Evolutionary conservation across 2,888 invertebrate species (phyloP).

Genomic region (Bhutanitis thaidina): DNA sequence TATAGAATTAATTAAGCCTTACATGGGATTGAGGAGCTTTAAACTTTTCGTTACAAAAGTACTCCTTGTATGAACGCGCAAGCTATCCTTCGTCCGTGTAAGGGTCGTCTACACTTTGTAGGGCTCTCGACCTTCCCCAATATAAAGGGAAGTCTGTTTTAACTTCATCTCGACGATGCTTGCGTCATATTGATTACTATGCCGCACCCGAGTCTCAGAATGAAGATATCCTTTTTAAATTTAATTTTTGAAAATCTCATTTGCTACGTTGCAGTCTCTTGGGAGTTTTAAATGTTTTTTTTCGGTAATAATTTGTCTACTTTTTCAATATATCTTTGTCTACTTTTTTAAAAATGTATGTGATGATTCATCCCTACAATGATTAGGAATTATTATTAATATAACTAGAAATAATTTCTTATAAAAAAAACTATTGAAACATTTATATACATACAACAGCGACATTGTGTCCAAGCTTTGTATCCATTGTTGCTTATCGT

Average conservation of each 20-base stretch:
- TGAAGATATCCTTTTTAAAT: constrained; percentile 19
- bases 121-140: constrained; percentile 73
- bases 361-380: no score
- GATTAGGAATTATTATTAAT: no score
- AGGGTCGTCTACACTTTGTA: constrained; percentile 59
- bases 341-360: no score
- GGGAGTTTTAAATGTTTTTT: background rate
- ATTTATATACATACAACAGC: constrained; percentile 10
- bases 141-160: constrained; percentile 69
- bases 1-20: no score
- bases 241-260: constrained; percentile 9
- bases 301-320: no score
- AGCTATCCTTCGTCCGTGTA: constrained; percentile 45
- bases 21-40: no score
- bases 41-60: background rate
- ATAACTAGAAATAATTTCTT: constrained; percentile 11
- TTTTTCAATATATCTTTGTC: no score
- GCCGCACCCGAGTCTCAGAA: constrained; percentile 22
- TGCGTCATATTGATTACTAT: constrained; percentile 48
- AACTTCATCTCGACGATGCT: constrained; percentile 64
- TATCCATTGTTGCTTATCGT: constrained; percentile 41
- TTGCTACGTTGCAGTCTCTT: constrained; percentile 1
- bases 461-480: background rate
- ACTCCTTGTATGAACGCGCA: constrained; percentile 43
- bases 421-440: constrained; percentile 23